Evolutionary conservation across 37 sponge, comb jelly and placozoan species (phyloP).

Genomic region (Axinella damicornis): DNA sequence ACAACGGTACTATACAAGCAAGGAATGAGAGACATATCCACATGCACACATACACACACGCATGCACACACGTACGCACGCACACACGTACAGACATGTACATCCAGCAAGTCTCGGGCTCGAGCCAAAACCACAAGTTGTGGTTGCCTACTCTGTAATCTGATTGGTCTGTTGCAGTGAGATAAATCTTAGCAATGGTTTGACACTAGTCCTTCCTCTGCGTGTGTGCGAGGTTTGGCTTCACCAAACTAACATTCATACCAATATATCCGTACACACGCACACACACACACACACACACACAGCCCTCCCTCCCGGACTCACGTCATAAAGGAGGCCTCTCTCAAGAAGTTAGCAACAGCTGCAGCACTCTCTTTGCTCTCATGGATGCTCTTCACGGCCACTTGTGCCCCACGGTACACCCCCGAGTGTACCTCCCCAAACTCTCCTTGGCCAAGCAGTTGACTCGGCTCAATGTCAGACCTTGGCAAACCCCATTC

Average conservation of each 20-base stretch:
- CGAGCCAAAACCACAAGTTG: no score
- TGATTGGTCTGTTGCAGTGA: no score
- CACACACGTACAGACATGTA: no score
- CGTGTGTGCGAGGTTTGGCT: no score
- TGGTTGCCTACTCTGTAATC: no score
- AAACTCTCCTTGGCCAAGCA: conserved; percentile 91
- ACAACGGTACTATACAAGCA: no score
- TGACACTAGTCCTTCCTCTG: no score
- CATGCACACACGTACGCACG: no score
- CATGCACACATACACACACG: no score
- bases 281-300: conserved; percentile 28
- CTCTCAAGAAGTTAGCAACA: conserved; percentile 36
- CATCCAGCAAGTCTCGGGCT: no score
- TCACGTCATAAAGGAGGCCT: conserved; percentile 79
- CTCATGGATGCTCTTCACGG: conserved; percentile 83
- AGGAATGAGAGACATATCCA: no score
- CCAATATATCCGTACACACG: conserved; percentile 14
- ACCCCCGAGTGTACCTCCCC: conserved; percentile 87
- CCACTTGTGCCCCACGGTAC: conserved; percentile 81
- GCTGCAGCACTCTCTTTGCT: conserved; percentile 23
- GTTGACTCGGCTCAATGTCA: conserved; percentile 65
- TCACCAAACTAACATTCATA: neutral
- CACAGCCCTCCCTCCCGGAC: conserved; percentile 6
- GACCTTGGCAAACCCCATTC: conserved; percentile 80
- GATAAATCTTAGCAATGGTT: no score